Evolutionary conservation across 2,113 vertebrate species (phyloP).

Genomic region (Hippopotamus amphibius): DNA sequence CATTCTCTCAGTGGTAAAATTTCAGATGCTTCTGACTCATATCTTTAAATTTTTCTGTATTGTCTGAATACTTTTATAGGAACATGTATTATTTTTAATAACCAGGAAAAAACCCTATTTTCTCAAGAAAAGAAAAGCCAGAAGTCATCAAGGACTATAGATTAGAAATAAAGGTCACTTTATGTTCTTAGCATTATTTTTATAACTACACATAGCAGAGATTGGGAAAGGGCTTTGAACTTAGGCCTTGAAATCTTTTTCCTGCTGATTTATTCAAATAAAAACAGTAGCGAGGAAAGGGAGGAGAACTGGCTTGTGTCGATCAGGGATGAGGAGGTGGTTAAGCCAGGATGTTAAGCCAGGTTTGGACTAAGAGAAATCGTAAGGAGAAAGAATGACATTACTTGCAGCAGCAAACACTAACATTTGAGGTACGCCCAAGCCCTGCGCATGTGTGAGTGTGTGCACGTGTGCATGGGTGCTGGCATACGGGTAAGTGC

Average conservation of each 20-base stretch:
- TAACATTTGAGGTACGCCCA: neutral
- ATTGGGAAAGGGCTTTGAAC: constrained; percentile 45
- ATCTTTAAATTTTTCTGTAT: constrained; percentile 26
- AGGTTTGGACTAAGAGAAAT: constrained; percentile 6
- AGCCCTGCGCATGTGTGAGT: neutral
- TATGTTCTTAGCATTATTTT: constrained; percentile 63
- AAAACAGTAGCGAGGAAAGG: neutral
- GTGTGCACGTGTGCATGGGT: neutral
- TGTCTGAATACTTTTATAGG: constrained; percentile 26
- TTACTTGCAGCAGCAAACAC: neutral
- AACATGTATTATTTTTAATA: constrained; percentile 66
- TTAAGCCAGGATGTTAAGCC: neutral
- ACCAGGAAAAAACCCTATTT: constrained; percentile 41
- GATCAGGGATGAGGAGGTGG: neutral
- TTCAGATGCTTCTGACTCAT: constrained; percentile 21
- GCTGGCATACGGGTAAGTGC: neutral
- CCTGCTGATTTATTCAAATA: constrained; percentile 69
- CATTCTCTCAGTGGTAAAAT: neutral
- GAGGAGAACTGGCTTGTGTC: neutral
- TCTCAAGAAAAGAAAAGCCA: constrained; percentile 63
- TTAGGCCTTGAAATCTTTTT: constrained; percentile 21
- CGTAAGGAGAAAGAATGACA: neutral
- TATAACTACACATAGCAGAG: constrained; percentile 50
- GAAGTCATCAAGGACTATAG: constrained; percentile 60
- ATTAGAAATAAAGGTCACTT: constrained; percentile 77